A percentile compares a stretch with the other conserved stretches of the same genome.
Evolutionary conservation across 1,140 invertebrate species (phyloP).

Genomic region (Helicoverpa zea): DNA sequence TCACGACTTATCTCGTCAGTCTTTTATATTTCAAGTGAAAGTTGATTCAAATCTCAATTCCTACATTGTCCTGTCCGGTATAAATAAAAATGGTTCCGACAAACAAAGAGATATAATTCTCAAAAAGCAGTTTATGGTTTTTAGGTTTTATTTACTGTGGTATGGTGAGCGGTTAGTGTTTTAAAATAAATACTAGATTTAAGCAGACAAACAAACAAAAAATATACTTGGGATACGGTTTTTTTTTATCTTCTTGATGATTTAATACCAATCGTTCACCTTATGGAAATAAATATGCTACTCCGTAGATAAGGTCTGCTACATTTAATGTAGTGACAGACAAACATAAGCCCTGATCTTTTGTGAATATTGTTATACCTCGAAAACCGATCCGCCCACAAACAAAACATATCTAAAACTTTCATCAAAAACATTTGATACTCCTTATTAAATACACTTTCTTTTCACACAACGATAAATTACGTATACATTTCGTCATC

Average conservation of each 20-base stretch:
- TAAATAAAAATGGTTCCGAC: constrained; percentile 24
- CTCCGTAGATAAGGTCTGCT: too few relatives aligned
- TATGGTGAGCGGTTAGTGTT: not conserved
- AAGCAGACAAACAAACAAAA: too few relatives aligned
- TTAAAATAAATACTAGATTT: too few relatives aligned
- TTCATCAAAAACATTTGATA: constrained; percentile 13
- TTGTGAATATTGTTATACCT: not conserved
- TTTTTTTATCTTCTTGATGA: too few relatives aligned
- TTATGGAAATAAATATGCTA: too few relatives aligned
- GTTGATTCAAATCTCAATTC: constrained; percentile 34
- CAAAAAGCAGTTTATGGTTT: constrained; percentile 23
- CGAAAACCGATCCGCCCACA: not conserved
- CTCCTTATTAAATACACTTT: not conserved
- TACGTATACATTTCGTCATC: not conserved
- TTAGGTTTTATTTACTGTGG: not conserved
- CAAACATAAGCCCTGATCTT: too few relatives aligned
- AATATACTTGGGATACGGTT: too few relatives aligned
- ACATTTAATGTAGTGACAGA: too few relatives aligned
- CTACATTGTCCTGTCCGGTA: constrained; percentile 37
- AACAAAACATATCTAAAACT: not conserved
- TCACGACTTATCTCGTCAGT: constrained; percentile 5
- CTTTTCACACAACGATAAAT: constrained; percentile 13
- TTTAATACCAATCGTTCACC: too few relatives aligned
- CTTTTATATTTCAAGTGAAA: constrained; percentile 43
- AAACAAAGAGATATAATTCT: constrained; percentile 40